phyloP scores from a whole-genome alignment of 2,113 vertebrate genomes.

The Cinclus cinclus region DNA sequence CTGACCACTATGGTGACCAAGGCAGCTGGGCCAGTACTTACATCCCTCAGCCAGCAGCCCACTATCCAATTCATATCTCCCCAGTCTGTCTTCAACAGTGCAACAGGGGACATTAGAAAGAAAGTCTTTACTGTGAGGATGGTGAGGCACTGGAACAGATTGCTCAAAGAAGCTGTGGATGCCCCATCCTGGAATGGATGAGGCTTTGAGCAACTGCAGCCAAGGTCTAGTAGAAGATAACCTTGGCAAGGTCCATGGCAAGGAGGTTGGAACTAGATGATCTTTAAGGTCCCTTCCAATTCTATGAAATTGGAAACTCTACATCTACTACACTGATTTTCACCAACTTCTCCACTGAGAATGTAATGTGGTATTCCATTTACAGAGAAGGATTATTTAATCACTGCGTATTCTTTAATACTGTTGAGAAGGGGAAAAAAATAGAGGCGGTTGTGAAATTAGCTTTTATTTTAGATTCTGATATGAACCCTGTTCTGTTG shows the following conservation, averaged over 20 bases:
- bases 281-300: neutral
- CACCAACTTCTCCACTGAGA: neutral
- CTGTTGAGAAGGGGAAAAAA: neutral
- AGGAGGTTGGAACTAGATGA: neutral
- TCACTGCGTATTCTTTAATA: neutral
- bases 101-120: neutral
- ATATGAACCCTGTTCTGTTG: neutral
- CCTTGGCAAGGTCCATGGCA: neutral
- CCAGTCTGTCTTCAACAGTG: neutral
- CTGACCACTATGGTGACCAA: neutral
- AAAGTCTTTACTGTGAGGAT: neutral
- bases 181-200: too few relatives aligned
- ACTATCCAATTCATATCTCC: neutral
- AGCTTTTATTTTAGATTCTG: neutral
- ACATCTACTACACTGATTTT: neutral
- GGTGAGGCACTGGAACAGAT: neutral
- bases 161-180: neutral
- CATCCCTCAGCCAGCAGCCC: neutral
- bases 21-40: neutral
- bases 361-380: neutral
- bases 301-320: neutral
- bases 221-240: neutral
- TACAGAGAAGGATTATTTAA: neutral
- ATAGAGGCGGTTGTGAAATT: neutral
- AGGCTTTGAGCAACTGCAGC: neutral